Evolutionary conservation across 1,140 invertebrate genomes (phyloP).

Genomic region (Idris sp.): DNA sequence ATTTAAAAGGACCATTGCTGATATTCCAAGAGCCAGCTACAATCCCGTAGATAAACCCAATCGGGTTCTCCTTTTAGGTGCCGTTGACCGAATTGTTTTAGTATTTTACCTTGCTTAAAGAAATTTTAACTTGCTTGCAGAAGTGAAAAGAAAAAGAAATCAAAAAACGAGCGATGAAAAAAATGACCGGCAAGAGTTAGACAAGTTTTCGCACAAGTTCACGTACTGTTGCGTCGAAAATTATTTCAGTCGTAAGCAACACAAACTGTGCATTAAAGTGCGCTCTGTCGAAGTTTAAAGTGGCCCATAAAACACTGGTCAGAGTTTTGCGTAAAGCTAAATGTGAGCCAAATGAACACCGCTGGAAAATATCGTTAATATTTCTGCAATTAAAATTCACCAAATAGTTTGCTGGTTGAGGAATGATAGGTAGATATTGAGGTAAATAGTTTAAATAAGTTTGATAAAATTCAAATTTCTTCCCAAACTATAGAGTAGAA

Average conservation of each 20-base stretch:
- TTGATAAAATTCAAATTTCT: no score
- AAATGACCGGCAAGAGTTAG: neutral
- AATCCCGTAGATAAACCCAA: constrained; percentile 52
- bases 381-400: no score
- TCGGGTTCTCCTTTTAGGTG: constrained; percentile 23
- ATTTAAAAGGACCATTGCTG: constrained; percentile 45
- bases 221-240: constrained; percentile 12
- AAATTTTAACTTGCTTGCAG: no score
- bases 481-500: no score
- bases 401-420: no score
- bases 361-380: no score
- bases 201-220: constrained; percentile 28
- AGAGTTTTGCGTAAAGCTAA: constrained; percentile 3
- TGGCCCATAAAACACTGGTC: constrained; percentile 15
- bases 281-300: constrained; percentile 11
- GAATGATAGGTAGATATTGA: no score
- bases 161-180: no score
- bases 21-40: constrained; percentile 30
- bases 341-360: neutral
- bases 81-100: constrained; percentile 28
- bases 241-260: constrained; percentile 19
- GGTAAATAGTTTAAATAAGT: no score
- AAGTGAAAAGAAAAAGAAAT: no score
- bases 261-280: constrained; percentile 27
- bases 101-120: no score